These are phyloP conservation scores for Gadopsis marmoratus DNA, from an alignment of 2,797 vertebrate species.

Conservation along the genomic window DNA sequence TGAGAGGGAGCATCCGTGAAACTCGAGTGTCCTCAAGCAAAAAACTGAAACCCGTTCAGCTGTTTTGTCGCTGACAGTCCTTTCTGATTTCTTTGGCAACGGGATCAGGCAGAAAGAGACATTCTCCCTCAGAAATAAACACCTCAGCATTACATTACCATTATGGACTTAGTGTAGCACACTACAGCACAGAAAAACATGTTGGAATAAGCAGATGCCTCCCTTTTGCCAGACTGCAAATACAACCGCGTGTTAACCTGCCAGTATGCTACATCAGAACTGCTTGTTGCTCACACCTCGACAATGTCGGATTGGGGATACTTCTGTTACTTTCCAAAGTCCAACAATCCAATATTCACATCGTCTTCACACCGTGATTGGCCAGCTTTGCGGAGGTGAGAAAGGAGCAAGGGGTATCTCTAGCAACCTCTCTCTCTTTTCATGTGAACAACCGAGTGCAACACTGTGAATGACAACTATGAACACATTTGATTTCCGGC, in stretches of 20 bases:
- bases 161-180: constrained; percentile 27
- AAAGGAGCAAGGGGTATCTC: not conserved
- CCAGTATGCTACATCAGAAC: not conserved
- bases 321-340: not conserved
- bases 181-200: constrained; percentile 16
- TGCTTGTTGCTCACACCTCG: not conserved
- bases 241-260: constrained; percentile 18
- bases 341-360: not conserved
- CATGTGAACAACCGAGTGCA: not conserved
- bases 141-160: constrained; percentile 56
- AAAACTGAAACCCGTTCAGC: constrained; percentile 55
- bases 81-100: constrained; percentile 46
- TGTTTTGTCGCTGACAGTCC: constrained; percentile 43
- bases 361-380: not conserved
- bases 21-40: constrained; percentile 56
- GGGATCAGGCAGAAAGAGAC: constrained; percentile 26
- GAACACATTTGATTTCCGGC: not conserved
- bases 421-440: not conserved
- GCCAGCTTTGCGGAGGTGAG: not conserved
- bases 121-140: constrained; percentile 47
- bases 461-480: not conserved
- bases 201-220: constrained; percentile 34
- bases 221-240: constrained; percentile 17
- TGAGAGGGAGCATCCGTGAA: not conserved
- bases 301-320: too few relatives aligned